A percentile compares a stretch with the other conserved stretches of the same genome.
These are phyloP conservation scores for Callipepla squamata DNA, from an alignment of 2,113 vertebrate genomes.

Conservation along the genomic window DNA sequence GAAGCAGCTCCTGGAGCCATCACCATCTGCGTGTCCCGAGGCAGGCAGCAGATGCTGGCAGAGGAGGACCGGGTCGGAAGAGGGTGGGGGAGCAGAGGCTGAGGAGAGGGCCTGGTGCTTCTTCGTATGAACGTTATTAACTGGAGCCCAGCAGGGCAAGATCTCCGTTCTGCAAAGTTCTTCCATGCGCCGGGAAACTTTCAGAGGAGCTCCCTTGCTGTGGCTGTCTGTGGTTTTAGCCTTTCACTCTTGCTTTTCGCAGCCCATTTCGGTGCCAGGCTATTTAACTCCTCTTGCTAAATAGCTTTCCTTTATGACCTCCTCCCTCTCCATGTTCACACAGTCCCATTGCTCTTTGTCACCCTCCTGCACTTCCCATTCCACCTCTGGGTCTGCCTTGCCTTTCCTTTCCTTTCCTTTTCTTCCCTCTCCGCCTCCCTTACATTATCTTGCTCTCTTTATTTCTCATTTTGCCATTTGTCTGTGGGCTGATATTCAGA, in stretches of 20 bases:
- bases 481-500: slow-evolving; percentile 57
- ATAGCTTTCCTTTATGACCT: slow-evolving; percentile 31
- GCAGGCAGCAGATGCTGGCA: slow-evolving; percentile 86
- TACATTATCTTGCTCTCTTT: slow-evolving; percentile 20
- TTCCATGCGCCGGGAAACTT: neutral
- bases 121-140: neutral
- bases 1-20: slow-evolving; percentile 85
- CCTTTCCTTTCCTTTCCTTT: neutral
- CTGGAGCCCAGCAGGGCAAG: neutral
- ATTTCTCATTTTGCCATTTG: slow-evolving; percentile 44
- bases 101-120: slow-evolving; percentile 4
- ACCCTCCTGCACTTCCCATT: slow-evolving; percentile 25
- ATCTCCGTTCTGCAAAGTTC: neutral
- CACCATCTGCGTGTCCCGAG: slow-evolving; percentile 85
- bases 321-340: slow-evolving; percentile 13
- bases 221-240: neutral
- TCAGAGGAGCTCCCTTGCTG: neutral
- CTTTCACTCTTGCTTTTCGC: slow-evolving; percentile 7
- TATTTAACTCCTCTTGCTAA: slow-evolving; percentile 12
- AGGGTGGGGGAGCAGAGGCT: slow-evolving; percentile 36
- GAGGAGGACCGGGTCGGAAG: slow-evolving; percentile 70
- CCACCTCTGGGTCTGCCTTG: slow-evolving; percentile 9
- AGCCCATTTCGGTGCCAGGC: neutral
- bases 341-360: slow-evolving; percentile 7
- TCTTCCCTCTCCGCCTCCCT: neutral